Evolutionary conservation across 1,140 invertebrate species (phyloP).

Genomic region (Pseudomyrmex pallidus): DNA sequence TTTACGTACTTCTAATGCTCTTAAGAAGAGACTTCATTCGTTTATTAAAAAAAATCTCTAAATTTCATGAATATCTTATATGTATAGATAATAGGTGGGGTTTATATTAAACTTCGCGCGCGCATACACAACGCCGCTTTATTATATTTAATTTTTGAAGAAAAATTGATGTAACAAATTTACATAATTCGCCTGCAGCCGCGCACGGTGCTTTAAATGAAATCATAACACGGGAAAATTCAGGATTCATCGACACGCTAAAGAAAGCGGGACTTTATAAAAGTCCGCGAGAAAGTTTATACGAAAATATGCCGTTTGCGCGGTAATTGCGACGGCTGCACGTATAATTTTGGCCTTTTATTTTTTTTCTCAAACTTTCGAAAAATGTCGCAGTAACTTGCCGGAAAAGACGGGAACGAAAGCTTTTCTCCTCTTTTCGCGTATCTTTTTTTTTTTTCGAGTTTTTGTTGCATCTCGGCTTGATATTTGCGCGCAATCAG

Average conservation of each 20-base stretch:
- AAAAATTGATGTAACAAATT: slow-evolving; percentile 5
- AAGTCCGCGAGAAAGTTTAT: background rate
- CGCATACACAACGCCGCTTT: too few species aligned
- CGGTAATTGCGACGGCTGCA: background rate
- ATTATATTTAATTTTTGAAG: background rate
- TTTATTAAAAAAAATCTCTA: too few species aligned
- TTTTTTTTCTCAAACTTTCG: slow-evolving; percentile 22
- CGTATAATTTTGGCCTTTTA: background rate
- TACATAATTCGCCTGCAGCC: background rate
- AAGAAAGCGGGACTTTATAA: slow-evolving; percentile 33
- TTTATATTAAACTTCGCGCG: background rate
- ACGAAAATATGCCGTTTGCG: slow-evolving; percentile 1
- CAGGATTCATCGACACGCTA: slow-evolving; percentile 8
- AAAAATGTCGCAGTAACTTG: slow-evolving; percentile 11
- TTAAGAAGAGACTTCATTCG: too few species aligned
- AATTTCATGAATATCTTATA: too few species aligned
- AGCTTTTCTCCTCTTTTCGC: background rate
- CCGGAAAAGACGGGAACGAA: background rate
- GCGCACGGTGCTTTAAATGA: slow-evolving; percentile 8
- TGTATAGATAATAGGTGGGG: background rate
- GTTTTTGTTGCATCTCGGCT: background rate
- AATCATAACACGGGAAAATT: slow-evolving; percentile 32
- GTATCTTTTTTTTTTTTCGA: background rate
- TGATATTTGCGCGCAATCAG: slow-evolving; percentile 48
- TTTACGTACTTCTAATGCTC: too few species aligned